Conservation (phyloP, 2,797 vertebrate species). For the Rhinoraja longicauda region DNA sequence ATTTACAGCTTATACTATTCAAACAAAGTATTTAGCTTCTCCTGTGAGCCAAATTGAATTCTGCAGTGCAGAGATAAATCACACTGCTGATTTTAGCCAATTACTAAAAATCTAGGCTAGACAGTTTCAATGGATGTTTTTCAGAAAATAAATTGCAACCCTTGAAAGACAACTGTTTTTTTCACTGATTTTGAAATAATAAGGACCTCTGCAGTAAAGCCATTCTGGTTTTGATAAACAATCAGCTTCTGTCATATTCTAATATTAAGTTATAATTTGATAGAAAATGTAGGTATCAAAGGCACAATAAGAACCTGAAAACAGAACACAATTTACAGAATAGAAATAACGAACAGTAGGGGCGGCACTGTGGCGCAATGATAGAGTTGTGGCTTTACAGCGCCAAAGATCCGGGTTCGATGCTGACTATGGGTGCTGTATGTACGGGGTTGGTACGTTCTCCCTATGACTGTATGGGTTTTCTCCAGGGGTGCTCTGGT, state of each 20-base stretch:
- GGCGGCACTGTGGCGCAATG: too few relatives aligned
- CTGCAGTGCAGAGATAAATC: not conserved
- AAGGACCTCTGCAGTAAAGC: not conserved
- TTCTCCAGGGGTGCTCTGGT: too few relatives aligned
- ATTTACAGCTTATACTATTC: not conserved
- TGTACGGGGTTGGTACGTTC: too few relatives aligned
- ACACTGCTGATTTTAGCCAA: not conserved
- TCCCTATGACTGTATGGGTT: too few relatives aligned
- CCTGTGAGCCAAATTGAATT: not conserved
- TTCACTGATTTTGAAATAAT: not conserved
- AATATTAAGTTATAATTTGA: not conserved
- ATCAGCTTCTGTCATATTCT: not conserved
- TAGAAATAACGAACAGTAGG: not conserved
- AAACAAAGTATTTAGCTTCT: not conserved
- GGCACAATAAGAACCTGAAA: not conserved
- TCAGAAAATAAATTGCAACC: not conserved
- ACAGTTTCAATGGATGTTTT: not conserved
- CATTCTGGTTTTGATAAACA: not conserved
- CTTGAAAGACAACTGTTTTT: not conserved
- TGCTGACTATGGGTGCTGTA: too few relatives aligned
- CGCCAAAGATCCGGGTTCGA: too few relatives aligned
- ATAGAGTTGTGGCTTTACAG: too few relatives aligned
- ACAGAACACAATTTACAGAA: not conserved
- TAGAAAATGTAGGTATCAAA: not conserved
- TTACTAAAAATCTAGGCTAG: not conserved